Conservation (phyloP, 1,140 invertebrate genomes). For the Hyles euphorbiae region DNA sequence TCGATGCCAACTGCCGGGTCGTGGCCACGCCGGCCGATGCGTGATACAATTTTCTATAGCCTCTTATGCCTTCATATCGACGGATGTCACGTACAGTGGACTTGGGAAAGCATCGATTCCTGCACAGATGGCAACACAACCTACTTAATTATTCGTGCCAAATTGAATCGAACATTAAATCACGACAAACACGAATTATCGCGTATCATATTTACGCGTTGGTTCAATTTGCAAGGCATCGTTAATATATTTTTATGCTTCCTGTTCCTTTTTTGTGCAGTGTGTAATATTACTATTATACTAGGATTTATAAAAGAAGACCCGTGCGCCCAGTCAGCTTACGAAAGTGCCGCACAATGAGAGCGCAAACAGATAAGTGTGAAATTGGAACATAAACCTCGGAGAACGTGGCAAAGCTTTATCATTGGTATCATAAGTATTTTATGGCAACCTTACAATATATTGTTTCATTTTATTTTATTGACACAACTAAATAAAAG, state of each 20-base stretch:
- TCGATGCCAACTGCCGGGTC: conserved; percentile 19
- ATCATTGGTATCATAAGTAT: no score
- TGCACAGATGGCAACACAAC: conserved; percentile 21
- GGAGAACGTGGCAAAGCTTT: not conserved
- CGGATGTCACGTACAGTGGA: conserved; percentile 50
- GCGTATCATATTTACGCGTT: no score
- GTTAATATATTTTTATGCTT: no score
- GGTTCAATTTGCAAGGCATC: no score
- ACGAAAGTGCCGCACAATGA: conserved; percentile 18
- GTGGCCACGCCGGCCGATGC: conserved; percentile 32
- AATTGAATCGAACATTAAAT: not conserved
- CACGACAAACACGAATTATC: no score
- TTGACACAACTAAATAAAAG: no score
- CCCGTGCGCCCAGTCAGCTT: conserved; percentile 18
- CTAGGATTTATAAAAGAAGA: not conserved
- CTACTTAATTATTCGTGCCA: conserved; percentile 15
- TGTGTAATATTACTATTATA: no score
- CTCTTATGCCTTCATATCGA: conserved; percentile 36
- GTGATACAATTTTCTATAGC: conserved; percentile 58
- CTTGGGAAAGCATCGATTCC: conserved; percentile 38
- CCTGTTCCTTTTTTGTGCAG: not conserved
- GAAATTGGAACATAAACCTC: conserved; percentile 22
- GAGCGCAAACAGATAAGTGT: conserved; percentile 25
- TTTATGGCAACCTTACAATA: no score
- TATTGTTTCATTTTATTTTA: no score